Conservation (phyloP, 2,797 vertebrate species). For the Danio kyathit region DNA sequence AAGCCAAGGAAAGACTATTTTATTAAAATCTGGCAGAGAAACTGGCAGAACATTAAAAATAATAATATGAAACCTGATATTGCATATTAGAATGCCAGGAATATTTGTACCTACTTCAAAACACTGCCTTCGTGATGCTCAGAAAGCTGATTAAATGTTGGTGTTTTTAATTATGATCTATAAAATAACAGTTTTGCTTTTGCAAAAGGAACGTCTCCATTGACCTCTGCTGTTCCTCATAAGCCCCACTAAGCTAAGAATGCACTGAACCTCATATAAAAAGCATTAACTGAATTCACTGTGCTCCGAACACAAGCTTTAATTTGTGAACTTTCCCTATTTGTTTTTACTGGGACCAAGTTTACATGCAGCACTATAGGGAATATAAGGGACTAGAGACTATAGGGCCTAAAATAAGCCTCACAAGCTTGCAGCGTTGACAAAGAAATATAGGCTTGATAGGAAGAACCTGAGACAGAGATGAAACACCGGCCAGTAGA, state of each 20-base stretch:
- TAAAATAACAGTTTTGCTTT: not conserved
- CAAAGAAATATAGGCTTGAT: slow-evolving; percentile 16
- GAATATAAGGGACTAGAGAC: slow-evolving; percentile 2
- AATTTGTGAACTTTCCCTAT: slow-evolving; percentile 9
- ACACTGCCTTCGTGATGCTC: not conserved
- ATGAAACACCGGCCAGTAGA: slow-evolving; percentile 12
- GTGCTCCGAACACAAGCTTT: not conserved
- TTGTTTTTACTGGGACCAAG: not conserved
- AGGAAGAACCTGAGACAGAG: slow-evolving; percentile 7
- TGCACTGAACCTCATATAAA: slow-evolving; percentile 3
- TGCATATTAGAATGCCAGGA: not conserved
- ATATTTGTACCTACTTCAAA: not conserved
- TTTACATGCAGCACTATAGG: not conserved
- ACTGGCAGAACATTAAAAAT: not conserved
- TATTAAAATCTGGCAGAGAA: not conserved
- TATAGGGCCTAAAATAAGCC: slow-evolving; percentile 24
- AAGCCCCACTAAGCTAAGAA: not conserved
- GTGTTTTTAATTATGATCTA: not conserved
- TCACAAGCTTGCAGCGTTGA: not conserved
- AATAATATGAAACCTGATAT: slow-evolving; percentile 1
- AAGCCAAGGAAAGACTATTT: not conserved
- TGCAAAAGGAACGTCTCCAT: not conserved
- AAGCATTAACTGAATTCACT: not conserved
- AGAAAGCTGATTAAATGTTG: not conserved
- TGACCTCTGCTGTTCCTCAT: not conserved